Base-by-base conservation (phyloP, 2,797 vertebrate genomes). In the Phaenicophaeus curvirostris region DNA sequence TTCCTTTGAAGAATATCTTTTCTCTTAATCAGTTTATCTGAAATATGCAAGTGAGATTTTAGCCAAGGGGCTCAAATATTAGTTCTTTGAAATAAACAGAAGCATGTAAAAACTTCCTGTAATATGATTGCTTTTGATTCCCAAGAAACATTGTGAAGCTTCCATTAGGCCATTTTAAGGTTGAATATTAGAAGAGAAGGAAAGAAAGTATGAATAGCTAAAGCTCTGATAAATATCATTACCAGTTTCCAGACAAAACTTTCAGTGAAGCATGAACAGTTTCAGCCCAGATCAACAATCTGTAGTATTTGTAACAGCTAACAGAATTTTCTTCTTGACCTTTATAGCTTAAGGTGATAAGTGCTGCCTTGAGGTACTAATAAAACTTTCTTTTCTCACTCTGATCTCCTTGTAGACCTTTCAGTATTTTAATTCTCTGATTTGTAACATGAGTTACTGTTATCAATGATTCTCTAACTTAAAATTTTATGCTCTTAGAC, bases 401-500 rank as follows among this genome's bases (percentile, higher is more conserved):
- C 50, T 89, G 42, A 63, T 42, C 41, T 80, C 15, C 21, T 77
- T 85, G 33, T 51, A 75, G 50, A 42, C 44, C 25, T 85, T 77
- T 87, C 57, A 54, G 54, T 77, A 50, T 76, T 77, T 37, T 44
- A 84, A 67, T 86, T 31, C 25, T 78, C 44, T 82, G 55, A 79
- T 48, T 75, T 83, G 41, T 87, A 78, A 54, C 44, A 53, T 81
- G 74, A 72, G 71, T 53, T 93, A 66, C 68, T 46, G 30, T 87
- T 81, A 55, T 16, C 41, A 87, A 1, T 87, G n/a, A 84, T 85
- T 92, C 77, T 95, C 90, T 93, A 53, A 96, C 30, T 92, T 87
- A 78, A 42, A 69, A 77, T 89, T 96, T 96, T 95, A 30, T 96
- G 62, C 81, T 94, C 94, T 6, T 86, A 99, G 99, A 96, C 95